Evolutionary conservation across 2,113 vertebrate species (phyloP), one percentile per base, ranked within the genome.

Genomic region (Heptranchias perlo): DNA sequence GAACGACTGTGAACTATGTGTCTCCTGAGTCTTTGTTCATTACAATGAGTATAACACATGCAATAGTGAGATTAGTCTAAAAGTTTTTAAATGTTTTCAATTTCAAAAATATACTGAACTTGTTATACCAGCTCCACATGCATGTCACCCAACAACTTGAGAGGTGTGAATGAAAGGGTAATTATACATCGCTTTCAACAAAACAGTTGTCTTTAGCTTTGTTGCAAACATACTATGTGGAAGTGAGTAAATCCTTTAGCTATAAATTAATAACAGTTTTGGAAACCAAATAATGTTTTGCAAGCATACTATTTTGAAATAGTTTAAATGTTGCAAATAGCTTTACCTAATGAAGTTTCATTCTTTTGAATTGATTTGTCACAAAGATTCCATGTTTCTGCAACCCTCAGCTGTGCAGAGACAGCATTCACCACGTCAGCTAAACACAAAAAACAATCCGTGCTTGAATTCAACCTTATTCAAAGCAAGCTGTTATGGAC

Each of bases 401-500:
- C 65, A 95, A 49, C 64, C 64, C 49, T 69, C 64, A 31, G 44
- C 5, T 64, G 14, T 23, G 11, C n/a, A 47, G 49, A 95, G 69
- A 35, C 52, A 49, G 44, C 62, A 95, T 10, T 49, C 62, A 44
- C 54, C 23, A 73, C 73, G 64, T 95, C 64, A 95, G 65, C 94
- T 73, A 44, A 95, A 95, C 49, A 67, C 16, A 6, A 28, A 49
- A 69, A 47, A 87, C 58, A 58, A 89, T 0, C 67, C 67, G 67
- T n/a, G 44, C n/a, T 93, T 93, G 58, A 93, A 93, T 95, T 95
- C 49, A 95, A 67, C 47, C 94, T 69, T 14, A 73, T 95, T 95
- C 94, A 67, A 23, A 95, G 39, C 47, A 73, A 69, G 64, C 94
- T 67, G 94, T 73, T 69, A 21, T 95, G 94, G 94, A 52, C 52